A percentile compares a stretch with the other conserved stretches of the same genome.
Evolutionary conservation across 2,888 invertebrate species (phyloP).

Genomic region (Dysmachus trigonus): DNA sequence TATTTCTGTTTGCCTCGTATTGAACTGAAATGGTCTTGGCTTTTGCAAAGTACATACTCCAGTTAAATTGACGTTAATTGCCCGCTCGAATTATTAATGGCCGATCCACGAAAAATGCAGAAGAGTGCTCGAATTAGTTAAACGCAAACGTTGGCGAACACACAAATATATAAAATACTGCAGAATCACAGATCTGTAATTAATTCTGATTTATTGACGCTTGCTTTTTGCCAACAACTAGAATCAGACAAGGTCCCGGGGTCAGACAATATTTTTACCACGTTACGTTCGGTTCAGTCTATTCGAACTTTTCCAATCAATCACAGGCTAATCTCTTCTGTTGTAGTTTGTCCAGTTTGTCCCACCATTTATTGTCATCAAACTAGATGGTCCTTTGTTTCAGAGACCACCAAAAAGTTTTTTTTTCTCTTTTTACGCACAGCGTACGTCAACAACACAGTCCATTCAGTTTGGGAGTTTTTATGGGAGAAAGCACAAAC

Average conservation of each 20-base stretch:
- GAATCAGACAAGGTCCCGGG: background rate
- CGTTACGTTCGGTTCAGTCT: background rate
- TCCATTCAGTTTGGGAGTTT: background rate
- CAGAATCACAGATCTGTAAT: slow-evolving; percentile 47
- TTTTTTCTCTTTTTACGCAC: background rate
- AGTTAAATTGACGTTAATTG: slow-evolving; percentile 39
- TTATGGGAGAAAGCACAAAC: background rate
- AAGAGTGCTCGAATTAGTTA: background rate
- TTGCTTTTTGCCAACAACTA: background rate
- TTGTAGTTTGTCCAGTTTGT: background rate
- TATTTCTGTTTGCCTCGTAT: background rate
- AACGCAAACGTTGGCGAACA: background rate
- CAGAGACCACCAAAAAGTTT: background rate
- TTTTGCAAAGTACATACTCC: background rate
- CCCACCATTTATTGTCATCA: slow-evolving; percentile 17
- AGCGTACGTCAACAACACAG: background rate
- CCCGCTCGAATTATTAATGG: slow-evolving; percentile 26
- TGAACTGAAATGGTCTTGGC: background rate
- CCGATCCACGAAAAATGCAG: background rate
- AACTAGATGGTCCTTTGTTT: background rate
- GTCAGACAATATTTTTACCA: background rate
- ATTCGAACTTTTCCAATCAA: slow-evolving; percentile 17
- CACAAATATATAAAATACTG: slow-evolving; percentile 44
- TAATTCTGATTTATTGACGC: slow-evolving; percentile 46
- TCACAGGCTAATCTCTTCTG: slow-evolving; percentile 28